phyloP scores from a whole-genome alignment of 2,113 vertebrate genomes.

The Cromileptes altivelis region DNA sequence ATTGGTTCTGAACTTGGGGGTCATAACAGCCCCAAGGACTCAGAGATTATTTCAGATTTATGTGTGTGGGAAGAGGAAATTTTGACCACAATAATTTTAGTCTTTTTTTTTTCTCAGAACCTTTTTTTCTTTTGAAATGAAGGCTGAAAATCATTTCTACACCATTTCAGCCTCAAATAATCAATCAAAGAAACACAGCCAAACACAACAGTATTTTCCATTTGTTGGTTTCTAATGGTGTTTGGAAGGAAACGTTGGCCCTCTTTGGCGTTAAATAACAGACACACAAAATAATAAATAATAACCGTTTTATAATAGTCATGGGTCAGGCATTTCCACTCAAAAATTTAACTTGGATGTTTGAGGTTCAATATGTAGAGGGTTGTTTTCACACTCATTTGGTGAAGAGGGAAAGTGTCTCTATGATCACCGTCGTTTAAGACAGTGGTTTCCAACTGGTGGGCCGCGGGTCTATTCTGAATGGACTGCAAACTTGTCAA shows the following conservation, averaged over 20 bases:
- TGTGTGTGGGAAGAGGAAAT: background rate
- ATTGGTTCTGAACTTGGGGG: background rate
- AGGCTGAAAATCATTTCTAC: background rate
- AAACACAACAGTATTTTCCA: background rate
- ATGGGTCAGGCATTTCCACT: background rate
- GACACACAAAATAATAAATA: background rate
- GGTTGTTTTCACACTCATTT: no score
- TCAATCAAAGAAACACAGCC: background rate
- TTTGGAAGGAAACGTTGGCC: background rate
- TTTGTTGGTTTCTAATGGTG: background rate
- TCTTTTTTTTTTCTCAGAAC: background rate
- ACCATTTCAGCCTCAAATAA: background rate
- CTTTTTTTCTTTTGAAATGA: background rate
- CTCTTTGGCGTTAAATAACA: background rate
- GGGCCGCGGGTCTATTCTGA: no score
- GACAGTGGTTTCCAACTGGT: no score
- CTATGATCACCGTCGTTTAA: no score
- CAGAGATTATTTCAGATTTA: conserved; percentile 9
- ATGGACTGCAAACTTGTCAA: no score
- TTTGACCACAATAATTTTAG: background rate
- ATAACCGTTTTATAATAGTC: background rate
- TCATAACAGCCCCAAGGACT: conserved; percentile 3
- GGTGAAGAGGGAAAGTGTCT: no score
- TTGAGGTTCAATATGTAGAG: background rate
- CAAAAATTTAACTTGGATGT: background rate